Evolutionary conservation across 2,113 vertebrate genomes (phyloP).

Genomic region (Opisthocomus hoazin): DNA sequence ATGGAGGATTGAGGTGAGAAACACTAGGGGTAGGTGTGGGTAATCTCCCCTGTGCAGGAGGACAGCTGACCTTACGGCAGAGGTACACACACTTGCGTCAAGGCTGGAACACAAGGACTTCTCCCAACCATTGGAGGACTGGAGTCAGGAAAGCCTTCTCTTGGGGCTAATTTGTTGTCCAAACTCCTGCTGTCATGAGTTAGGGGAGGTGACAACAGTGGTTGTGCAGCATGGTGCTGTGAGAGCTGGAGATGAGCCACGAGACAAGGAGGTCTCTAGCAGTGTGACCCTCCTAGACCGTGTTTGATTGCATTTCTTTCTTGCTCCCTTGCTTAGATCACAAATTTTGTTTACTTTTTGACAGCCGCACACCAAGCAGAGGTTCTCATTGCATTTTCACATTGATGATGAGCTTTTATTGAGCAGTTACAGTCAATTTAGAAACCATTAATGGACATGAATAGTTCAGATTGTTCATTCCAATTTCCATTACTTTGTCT

Average conservation of each 20-base stretch:
- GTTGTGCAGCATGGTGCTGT: background rate
- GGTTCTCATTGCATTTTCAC: background rate
- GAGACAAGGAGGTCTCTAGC: background rate
- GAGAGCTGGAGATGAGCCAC: background rate
- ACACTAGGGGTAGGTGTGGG: background rate
- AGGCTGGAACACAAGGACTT: background rate
- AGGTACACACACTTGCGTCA: rapidly evolving
- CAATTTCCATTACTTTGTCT: constrained; percentile 25
- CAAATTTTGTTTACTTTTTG: background rate
- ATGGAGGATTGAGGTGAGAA: background rate
- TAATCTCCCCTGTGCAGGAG: background rate
- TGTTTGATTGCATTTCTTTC: background rate
- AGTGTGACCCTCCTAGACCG: background rate
- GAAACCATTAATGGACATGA: constrained; percentile 12
- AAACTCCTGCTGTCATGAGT: background rate
- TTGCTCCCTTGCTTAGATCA: background rate
- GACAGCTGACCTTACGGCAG: background rate
- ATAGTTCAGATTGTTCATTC: constrained; percentile 27
- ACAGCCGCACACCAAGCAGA: background rate
- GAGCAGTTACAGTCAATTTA: constrained; percentile 30
- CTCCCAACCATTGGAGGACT: background rate
- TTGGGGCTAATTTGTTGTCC: background rate
- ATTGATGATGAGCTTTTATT: background rate
- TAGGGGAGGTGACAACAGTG: background rate
- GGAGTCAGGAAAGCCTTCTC: background rate